phyloP scores from a whole-genome alignment of 2,888 invertebrate genomes.

The Rhagonycha lutea region DNA sequence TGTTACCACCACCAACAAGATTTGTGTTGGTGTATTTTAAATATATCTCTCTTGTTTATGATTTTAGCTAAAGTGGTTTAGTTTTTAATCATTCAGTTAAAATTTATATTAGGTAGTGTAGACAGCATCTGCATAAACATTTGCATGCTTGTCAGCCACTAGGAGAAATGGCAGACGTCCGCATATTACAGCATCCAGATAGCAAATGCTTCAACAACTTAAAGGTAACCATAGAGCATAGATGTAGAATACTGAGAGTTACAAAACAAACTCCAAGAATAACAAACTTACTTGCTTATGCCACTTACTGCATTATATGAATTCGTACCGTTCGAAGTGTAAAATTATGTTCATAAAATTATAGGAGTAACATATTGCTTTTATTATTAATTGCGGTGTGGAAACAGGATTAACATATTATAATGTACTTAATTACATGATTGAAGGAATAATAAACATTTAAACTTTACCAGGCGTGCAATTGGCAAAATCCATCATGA shows the following conservation, averaged over 20 bases:
- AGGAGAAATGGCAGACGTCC: constrained; percentile 48
- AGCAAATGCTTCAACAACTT: constrained; percentile 28
- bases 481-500: neutral
- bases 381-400: neutral
- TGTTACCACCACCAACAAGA: neutral
- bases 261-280: constrained; percentile 14
- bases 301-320: constrained; percentile 16
- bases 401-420: too few relatives aligned
- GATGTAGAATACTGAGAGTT: constrained; percentile 21
- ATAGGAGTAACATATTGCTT: neutral
- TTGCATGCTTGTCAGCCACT: constrained; percentile 47
- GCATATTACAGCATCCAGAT: constrained; percentile 40
- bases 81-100: constrained; percentile 13
- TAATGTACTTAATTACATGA: too few relatives aligned
- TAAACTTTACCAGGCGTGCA: neutral
- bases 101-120: constrained; percentile 28
- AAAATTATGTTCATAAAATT: neutral
- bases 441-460: too few relatives aligned
- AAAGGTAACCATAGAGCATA: constrained; percentile 21
- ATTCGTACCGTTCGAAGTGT: neutral
- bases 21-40: neutral
- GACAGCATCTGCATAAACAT: constrained; percentile 49
- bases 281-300: constrained; percentile 12
- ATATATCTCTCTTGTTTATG: neutral
- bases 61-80: neutral